Base-by-base conservation (phyloP, 2,888 invertebrate genomes). In the Cylindroiulus punctatus region DNA sequence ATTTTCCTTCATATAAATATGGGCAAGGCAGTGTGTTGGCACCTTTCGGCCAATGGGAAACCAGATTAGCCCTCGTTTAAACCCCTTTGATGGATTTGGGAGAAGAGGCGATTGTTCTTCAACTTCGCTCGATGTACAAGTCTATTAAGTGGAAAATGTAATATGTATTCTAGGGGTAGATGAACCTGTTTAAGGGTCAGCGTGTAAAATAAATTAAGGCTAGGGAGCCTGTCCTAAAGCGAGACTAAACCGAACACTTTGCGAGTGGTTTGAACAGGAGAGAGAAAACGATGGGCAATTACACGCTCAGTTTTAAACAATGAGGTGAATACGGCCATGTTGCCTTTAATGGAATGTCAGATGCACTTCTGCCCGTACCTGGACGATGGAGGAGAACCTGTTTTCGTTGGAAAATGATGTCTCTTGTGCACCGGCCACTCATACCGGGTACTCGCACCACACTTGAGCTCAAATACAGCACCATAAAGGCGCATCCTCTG, bases 171-270 rank as follows among this genome's bases (percentile, higher is more conserved):
- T 65, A 26, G 65, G 65, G 65, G 65, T 65, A 65, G 26, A 65
- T 65, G 65, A 65, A 65, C 65, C 65, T 65, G 65, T 65, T 65
- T 65, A 65, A 65, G 65, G 65, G 65, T 65, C 65, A 65, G 65
- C 26, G 14, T 65, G 65, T 26, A 65, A 65, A 65, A 65, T 65
- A 65, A 65, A 65, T 65, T 65, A 65, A 65, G 65, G 65, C 65
- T 65, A 65, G 65, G 65, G 26, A 65, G 65, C 65, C 26, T 65
- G 65, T 65, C 65, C 65, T 65, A 65, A 26, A 65, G 65, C 65
- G 26, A 65, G 65, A 26, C 65, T 1, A 22, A 65, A 65, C 47
- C 65, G 10, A 65, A 65, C 26, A n/a, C 26, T 65, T 65, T 65
- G 26, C 65, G 26, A 65, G n/a, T 26, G 26, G 65, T 65, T 65